Conservation (phyloP, 35 echinoderm and acorn worm genomes). For the Hemicentrotus pulcherrimus region DNA sequence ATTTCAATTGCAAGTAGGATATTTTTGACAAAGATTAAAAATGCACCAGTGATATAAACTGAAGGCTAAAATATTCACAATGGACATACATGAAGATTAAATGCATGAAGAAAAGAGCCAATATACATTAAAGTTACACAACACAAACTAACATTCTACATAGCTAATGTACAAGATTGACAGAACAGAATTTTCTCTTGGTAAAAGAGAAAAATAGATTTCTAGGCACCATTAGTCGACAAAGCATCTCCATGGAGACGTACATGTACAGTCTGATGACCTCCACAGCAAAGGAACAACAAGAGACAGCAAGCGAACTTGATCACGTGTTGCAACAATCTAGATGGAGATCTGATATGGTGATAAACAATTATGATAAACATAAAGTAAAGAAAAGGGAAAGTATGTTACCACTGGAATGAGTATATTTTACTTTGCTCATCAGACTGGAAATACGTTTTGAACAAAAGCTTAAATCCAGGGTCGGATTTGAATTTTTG, state of each 20-base stretch:
- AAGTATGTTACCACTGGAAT: no score
- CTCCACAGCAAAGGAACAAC: background rate
- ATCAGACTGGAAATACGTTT: no score
- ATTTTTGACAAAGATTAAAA: background rate
- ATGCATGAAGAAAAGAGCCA: background rate
- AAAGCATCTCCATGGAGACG: background rate
- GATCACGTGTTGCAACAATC: background rate
- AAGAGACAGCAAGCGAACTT: background rate
- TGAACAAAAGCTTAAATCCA: no score
- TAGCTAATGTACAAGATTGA: background rate
- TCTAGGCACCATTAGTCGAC: background rate
- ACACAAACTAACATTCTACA: background rate
- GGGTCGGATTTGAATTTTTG: no score
- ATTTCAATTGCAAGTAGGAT: background rate
- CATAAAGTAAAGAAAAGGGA: no score
- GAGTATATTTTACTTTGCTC: no score
- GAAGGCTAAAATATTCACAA: background rate
- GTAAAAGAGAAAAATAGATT: background rate
- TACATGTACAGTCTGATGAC: background rate
- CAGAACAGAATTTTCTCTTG: background rate
- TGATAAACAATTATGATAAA: background rate
- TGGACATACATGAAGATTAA: conserved; percentile 12
- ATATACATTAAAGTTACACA: conserved; percentile 6
- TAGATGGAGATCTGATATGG: background rate
- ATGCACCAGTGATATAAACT: background rate